Evolutionary conservation across 2,888 invertebrate species (phyloP).

Genomic region (Papilio gigon): DNA sequence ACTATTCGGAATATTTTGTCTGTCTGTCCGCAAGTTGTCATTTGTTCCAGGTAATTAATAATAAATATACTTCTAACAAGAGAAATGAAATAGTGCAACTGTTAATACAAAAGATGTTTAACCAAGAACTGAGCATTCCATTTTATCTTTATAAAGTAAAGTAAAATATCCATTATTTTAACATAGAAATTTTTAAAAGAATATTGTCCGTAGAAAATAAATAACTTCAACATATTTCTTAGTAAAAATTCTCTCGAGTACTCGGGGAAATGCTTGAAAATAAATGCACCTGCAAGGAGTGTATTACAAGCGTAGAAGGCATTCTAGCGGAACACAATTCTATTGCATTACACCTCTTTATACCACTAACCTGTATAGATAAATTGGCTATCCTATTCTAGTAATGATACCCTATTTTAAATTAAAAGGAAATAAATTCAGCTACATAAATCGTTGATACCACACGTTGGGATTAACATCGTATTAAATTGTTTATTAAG

Average conservation of each 20-base stretch:
- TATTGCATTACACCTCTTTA: constrained; percentile 17
- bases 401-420: background rate
- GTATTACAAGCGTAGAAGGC: constrained; percentile 28
- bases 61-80: background rate
- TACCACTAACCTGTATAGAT: background rate
- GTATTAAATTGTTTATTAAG: no score
- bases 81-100: background rate
- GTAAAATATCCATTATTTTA: constrained; percentile 9
- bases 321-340: constrained; percentile 26
- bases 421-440: background rate
- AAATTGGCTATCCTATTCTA: background rate
- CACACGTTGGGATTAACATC: no score
- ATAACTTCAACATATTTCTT: constrained; percentile 23
- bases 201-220: constrained; percentile 14
- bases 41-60: no score
- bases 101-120: background rate
- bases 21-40: no score
- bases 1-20: no score
- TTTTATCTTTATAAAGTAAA: constrained; percentile 13
- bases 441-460: no score
- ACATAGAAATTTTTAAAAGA: constrained; percentile 11
- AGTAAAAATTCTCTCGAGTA: constrained; percentile 22
- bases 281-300: constrained; percentile 32
- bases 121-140: background rate
- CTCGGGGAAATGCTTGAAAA: constrained; percentile 18